Conservation (phyloP, 2,888 invertebrate species). For the Agrotis ipsilon region DNA sequence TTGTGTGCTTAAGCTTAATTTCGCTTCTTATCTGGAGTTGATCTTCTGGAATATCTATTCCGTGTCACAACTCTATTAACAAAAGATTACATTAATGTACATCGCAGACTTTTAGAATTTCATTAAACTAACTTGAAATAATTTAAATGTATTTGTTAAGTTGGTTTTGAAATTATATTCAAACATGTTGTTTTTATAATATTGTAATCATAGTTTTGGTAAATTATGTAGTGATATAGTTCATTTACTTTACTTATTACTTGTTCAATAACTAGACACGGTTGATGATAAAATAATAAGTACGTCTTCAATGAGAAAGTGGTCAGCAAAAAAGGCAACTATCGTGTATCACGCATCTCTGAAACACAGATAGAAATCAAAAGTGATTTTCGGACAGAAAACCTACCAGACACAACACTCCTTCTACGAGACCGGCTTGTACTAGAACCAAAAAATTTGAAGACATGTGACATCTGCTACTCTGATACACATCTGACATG, state of each 20-base stretch:
- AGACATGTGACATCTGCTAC: too few relatives aligned
- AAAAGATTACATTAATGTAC: constrained; percentile 41
- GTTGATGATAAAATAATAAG: too few relatives aligned
- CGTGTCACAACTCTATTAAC: constrained; percentile 21
- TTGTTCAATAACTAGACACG: too few relatives aligned
- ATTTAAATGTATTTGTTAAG: constrained; percentile 45
- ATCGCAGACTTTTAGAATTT: constrained; percentile 41
- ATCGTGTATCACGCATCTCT: too few relatives aligned
- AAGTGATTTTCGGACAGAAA: too few relatives aligned
- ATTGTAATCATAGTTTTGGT: not conserved
- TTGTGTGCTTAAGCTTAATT: not conserved
- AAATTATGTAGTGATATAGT: not conserved
- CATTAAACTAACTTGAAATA: constrained; percentile 36
- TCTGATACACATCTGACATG: too few relatives aligned
- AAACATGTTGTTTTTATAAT: constrained; percentile 20
- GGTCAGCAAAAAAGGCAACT: too few relatives aligned
- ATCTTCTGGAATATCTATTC: constrained; percentile 5
- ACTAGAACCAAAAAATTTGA: too few relatives aligned
- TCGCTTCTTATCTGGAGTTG: not conserved
- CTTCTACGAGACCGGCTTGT: too few relatives aligned
- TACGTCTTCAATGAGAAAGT: too few relatives aligned
- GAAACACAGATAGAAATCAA: too few relatives aligned
- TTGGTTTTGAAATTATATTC: constrained; percentile 19
- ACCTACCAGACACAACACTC: too few relatives aligned
- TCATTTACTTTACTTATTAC: not conserved